These are phyloP conservation scores for Lepus timidus DNA, from an alignment of 2,113 vertebrate species.

Conservation along the genomic window DNA sequence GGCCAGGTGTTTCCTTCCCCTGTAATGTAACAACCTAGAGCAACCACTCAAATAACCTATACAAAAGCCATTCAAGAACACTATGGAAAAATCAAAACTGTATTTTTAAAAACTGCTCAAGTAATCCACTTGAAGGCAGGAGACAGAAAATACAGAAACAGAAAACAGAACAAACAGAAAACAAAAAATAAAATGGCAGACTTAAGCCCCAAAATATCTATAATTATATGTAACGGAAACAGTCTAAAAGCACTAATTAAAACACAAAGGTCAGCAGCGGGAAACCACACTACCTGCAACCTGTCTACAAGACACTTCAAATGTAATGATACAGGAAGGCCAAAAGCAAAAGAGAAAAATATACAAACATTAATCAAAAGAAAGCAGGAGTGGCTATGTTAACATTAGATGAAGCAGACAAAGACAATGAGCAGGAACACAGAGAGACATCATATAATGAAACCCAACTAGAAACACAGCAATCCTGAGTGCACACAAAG, in stretches of 20 bases:
- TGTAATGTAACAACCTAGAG: not conserved
- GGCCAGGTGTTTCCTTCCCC: too few relatives aligned
- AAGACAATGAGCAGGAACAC: conserved; percentile 8
- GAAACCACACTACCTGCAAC: not conserved
- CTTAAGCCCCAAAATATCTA: not conserved
- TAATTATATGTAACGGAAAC: conserved; percentile 40
- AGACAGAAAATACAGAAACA: not conserved
- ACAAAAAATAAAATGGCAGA: not conserved
- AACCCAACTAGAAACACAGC: not conserved
- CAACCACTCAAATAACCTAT: not conserved
- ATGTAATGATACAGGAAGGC: not conserved
- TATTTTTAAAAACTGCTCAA: conserved; percentile 31
- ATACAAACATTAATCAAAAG: not conserved
- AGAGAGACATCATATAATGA: conserved; percentile 10
- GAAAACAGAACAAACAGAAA: not conserved
- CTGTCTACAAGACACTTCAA: not conserved
- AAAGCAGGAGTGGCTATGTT: not conserved
- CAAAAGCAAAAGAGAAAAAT: not conserved
- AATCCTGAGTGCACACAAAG: not conserved
- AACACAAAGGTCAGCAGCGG: not conserved
- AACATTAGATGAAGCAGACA: not conserved
- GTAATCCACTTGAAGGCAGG: conserved; percentile 4
- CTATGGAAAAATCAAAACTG: conserved; percentile 20
- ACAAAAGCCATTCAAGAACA: not conserved
- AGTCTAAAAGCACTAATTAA: conserved; percentile 46